phyloP scores from a whole-genome alignment of 2,113 vertebrate species.

The Phaethornis superciliosus region DNA sequence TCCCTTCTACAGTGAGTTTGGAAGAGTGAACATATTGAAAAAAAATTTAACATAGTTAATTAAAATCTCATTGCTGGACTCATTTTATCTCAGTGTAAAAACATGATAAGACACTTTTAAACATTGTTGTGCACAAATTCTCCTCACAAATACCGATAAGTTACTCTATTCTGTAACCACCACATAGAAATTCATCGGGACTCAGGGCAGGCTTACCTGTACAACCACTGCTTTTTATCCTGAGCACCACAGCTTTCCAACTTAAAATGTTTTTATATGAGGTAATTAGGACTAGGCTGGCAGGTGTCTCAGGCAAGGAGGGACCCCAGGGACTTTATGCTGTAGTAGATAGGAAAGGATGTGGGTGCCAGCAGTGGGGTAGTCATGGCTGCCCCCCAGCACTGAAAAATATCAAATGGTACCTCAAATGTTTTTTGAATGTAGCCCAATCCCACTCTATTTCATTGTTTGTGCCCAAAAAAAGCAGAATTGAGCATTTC shows the following conservation, averaged over 20 bases:
- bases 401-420: rapidly evolving
- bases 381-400: not conserved
- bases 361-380: not conserved
- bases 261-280: not conserved
- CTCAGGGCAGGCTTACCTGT: not conserved
- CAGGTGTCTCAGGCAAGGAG: rapidly evolving
- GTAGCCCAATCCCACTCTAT: too few relatives aligned
- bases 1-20: not conserved
- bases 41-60: not conserved
- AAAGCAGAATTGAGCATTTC: not conserved
- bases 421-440: not conserved
- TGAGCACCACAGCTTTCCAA: not conserved
- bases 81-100: not conserved
- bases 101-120: not conserved
- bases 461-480: not conserved
- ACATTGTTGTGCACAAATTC: not conserved
- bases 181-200: not conserved
- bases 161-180: not conserved
- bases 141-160: not conserved
- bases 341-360: rapidly evolving
- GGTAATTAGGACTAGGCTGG: not conserved
- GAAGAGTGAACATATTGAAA: not conserved
- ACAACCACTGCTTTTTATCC: not conserved
- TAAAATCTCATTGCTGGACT: not conserved
- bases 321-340: not conserved